Evolutionary conservation across 1,140 invertebrate genomes (phyloP).

Genomic region (Heterodera carotae): DNA sequence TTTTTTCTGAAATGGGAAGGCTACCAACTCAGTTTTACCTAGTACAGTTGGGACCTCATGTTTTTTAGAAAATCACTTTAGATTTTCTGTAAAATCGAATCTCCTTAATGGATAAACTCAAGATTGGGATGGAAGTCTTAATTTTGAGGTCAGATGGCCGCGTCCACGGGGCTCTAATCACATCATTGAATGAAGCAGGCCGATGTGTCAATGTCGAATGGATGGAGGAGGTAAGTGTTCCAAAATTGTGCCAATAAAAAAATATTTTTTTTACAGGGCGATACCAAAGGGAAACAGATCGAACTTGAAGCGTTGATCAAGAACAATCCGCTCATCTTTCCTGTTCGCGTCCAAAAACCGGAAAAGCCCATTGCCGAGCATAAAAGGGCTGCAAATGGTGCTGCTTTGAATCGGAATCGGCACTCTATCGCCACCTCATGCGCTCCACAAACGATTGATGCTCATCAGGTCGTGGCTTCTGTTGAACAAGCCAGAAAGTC

Average conservation of each 20-base stretch:
- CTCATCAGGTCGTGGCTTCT: background rate
- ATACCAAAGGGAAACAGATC: conserved; percentile 99
- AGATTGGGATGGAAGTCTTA: conserved; percentile 46
- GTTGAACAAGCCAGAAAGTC: background rate
- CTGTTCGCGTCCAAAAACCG: background rate
- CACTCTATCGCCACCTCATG: background rate
- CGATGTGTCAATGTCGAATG: conserved; percentile 46
- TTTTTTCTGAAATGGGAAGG: background rate
- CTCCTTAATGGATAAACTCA: conserved; percentile 45
- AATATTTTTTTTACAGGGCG: conserved; percentile 71
- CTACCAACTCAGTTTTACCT: background rate
- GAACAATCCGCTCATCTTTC: conserved; percentile 44
- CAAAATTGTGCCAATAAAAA: background rate
- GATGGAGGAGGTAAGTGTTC: conserved; percentile 43
- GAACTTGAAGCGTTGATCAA: conserved; percentile 46
- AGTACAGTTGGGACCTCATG: too few relatives aligned
- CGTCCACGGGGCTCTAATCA: conserved; percentile 42
- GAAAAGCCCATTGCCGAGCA: background rate
- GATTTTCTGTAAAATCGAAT: background rate
- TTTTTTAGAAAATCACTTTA: too few relatives aligned
- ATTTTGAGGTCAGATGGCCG: conserved; percentile 51
- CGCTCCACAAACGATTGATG: background rate
- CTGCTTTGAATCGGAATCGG: background rate
- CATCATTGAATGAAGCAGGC: conserved; percentile 21
- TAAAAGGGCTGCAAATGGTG: background rate